Conservation (phyloP, 2,797 vertebrate species). For the Pseudopleuronectes americanus region DNA sequence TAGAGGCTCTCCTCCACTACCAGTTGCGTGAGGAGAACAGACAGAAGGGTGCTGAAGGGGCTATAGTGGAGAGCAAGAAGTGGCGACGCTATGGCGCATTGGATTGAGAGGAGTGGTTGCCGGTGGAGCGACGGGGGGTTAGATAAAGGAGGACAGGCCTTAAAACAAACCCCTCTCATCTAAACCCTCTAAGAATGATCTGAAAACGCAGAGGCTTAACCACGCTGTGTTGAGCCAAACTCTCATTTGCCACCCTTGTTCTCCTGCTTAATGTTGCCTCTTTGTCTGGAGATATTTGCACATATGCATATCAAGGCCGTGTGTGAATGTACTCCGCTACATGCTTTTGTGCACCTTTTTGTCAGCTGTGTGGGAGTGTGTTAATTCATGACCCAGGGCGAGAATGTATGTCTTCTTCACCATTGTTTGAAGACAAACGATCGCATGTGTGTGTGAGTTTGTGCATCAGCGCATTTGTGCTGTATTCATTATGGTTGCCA, state of each 20-base stretch:
- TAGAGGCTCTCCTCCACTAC: constrained; percentile 63
- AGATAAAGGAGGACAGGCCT: constrained; percentile 47
- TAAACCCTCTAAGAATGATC: constrained; percentile 53
- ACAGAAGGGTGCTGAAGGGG: constrained; percentile 78
- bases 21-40: constrained; percentile 71
- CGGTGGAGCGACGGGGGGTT: constrained; percentile 13
- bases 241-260: constrained; percentile 59
- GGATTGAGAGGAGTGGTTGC: constrained; percentile 31
- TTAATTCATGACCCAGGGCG: constrained; percentile 79
- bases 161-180: constrained; percentile 55
- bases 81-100: constrained; percentile 32
- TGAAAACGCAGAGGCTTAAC: constrained; percentile 50
- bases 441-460: constrained; percentile 55
- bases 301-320: constrained; percentile 69
- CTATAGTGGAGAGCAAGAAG: constrained; percentile 47
- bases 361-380: constrained; percentile 78
- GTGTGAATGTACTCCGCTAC: constrained; percentile 62
- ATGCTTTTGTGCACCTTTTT: constrained; percentile 74
- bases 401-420: constrained; percentile 64
- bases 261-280: constrained; percentile 50
- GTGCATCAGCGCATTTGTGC: constrained; percentile 43
- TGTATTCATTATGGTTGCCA: constrained; percentile 36
- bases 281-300: constrained; percentile 67
- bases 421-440: constrained; percentile 68
- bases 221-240: constrained; percentile 37